Evolutionary conservation across 2,113 vertebrate genomes (phyloP), one percentile per base, ranked within the genome.

Genomic region (Epinephelus moara): DNA sequence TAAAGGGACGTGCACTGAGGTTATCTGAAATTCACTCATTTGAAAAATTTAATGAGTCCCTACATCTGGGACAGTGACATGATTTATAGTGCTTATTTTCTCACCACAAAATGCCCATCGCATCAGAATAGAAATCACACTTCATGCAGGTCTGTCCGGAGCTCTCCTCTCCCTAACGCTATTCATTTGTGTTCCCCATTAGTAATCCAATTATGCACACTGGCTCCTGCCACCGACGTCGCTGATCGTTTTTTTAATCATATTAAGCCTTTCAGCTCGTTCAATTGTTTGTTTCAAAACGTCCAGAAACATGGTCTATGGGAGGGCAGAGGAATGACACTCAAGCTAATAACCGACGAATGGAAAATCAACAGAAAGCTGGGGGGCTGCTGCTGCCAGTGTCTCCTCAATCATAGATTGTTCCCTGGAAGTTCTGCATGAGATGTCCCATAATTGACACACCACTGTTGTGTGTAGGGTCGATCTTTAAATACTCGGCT

Each of bases 121-220:
- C 70, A 64, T 83, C 86, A 86, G 81, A 91, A 90, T 82, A 89
- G 85, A 93, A 95, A 93, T 85, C 88, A 70, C 33, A 89, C 93
- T 92, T 86, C 62, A 59, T 89, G 78, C 84, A 88, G 87, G 84
- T 88, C 82, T 92, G 78, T 88, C 71, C 67, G 33, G 60, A 81
- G 88, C 82, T 84, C 53, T 69, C 75, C 15, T 72, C 77, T 88
- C 84, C 77, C 47, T 45, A 73, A 89, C 84, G 9, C 82, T 68
- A 85, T 90, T 92, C 92, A 93, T 86, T 82, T 85, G 57, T 90
- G 82, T 66, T 91, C 73, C 78, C 78, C 82, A 86, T 95, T 94
- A 92, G 89, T 93, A 92, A 90, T 93, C 84, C 89, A 91, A 88
- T 91, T 87, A 91, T 11, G 60, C 78, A 81, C 83, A 83, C 86